These are phyloP conservation scores for Apus apus DNA, from an alignment of 2,113 vertebrate genomes.

Conservation along the genomic window DNA sequence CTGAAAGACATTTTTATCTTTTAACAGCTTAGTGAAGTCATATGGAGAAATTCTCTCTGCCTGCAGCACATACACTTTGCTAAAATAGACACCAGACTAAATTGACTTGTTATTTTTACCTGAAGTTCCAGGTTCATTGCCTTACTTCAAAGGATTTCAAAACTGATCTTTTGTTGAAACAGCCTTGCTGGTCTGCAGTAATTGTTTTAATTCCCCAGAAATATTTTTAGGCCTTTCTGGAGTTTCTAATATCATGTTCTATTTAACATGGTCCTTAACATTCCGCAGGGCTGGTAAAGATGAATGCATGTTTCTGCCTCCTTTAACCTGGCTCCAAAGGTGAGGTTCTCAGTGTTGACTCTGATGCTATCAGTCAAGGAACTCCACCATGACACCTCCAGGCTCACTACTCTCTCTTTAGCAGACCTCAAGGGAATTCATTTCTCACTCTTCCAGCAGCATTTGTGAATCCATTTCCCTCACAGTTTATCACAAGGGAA, in stretches of 20 bases:
- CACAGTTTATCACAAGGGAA: neutral
- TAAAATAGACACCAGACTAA: neutral
- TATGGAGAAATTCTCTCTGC: neutral
- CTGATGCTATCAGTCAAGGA: neutral
- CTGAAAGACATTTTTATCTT: neutral
- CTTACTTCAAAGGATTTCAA: neutral
- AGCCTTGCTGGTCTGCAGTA: neutral
- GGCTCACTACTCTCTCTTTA: neutral
- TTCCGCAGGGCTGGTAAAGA: neutral
- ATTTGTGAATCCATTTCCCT: neutral
- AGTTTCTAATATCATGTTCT: neutral
- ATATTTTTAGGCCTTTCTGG: neutral
- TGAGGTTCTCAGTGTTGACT: neutral
- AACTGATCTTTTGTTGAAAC: neutral
- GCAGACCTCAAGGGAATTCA: neutral
- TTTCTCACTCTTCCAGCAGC: neutral
- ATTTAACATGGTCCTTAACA: neutral
- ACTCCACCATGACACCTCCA: neutral
- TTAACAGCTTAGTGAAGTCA: neutral
- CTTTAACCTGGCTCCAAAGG: neutral
- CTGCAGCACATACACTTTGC: neutral
- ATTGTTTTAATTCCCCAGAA: neutral
- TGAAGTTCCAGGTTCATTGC: neutral
- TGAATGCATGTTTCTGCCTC: neutral
- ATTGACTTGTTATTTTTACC: neutral